Evolutionary conservation across 2,797 vertebrate species (phyloP), one percentile per base, ranked within the genome.

Genomic region (Falco berigora): DNA sequence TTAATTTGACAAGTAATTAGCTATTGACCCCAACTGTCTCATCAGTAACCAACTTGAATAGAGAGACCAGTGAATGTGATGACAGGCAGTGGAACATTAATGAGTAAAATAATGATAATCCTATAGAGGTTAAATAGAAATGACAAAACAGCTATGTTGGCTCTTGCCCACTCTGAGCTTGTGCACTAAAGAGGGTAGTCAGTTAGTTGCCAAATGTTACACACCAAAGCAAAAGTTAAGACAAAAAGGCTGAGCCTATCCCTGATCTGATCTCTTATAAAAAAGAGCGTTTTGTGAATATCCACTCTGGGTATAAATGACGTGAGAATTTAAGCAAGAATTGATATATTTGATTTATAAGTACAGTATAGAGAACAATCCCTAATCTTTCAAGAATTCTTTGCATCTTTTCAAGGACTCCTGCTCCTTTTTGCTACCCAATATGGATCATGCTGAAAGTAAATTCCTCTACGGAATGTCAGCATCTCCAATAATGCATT

Each of bases 1-100:
- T 97, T 95, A 90, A 92, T 94, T 96, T 96, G 75, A 53, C 72
- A 95, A 82, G 94, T 90, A 95, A 96, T 94, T 96, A 95, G 91
- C 86, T 96, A 68, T 94, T 90, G 94, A 97, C 89, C 59, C 53
- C 58, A 85, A 78, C 46, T 93, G 71, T 94, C 82, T 91, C 91
- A 90, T 94, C 94, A 97, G 74, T 94, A 94, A 81, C 52, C 52
- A 80, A 78, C 64, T 77, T 92, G 79, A 96, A 94, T 84, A 89
- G 73, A 49, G 5, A 86, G 44, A 88, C 71, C 50, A 53, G 47
- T 58, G 58, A 87, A 63, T 78, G 38, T 12, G 13, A 46, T 69
- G 59, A 59, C 38, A 73, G 52, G 40, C 85, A 84, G 63, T 44
- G 53, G 80, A 90, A 87, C 49, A 24, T 61, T 69, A 86, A 62